phyloP scores from a whole-genome alignment of 2,113 vertebrate genomes.

The Ginglymostoma cirratum region DNA sequence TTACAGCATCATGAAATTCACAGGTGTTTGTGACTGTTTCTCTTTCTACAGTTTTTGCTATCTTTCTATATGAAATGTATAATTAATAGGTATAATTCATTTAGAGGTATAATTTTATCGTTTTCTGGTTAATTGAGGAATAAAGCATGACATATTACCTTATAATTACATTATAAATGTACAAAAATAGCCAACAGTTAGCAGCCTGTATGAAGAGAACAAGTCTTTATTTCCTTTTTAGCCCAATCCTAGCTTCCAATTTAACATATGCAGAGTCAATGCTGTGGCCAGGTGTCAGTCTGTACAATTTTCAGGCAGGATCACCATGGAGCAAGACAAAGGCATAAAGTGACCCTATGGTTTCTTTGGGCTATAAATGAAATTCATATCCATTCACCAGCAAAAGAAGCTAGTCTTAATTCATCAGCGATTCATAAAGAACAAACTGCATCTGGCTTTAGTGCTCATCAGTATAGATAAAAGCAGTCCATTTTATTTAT shows the following conservation, averaged over 20 bases:
- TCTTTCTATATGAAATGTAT: background rate
- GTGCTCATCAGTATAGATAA: background rate
- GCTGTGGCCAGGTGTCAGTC: background rate
- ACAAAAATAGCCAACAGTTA: background rate
- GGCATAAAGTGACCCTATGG: background rate
- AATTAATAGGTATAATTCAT: no score
- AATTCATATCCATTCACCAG: background rate
- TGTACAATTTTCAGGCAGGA: background rate
- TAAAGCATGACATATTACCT: background rate
- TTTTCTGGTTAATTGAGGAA: background rate
- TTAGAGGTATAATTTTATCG: no score
- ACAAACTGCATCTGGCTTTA: background rate
- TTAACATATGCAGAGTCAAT: background rate
- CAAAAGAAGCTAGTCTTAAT: background rate
- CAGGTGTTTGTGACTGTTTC: background rate
- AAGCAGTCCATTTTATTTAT: constrained; percentile 15
- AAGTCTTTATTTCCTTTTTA: background rate
- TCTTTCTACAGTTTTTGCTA: background rate
- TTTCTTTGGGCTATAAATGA: constrained; percentile 3
- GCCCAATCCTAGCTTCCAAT: background rate
- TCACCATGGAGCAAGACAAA: background rate
- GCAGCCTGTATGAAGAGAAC: background rate
- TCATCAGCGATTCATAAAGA: background rate
- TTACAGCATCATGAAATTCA: background rate
- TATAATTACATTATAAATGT: background rate